These are phyloP conservation scores for Lysandra bellargus DNA, from an alignment of 2,888 invertebrate species.

Conservation along the genomic window DNA sequence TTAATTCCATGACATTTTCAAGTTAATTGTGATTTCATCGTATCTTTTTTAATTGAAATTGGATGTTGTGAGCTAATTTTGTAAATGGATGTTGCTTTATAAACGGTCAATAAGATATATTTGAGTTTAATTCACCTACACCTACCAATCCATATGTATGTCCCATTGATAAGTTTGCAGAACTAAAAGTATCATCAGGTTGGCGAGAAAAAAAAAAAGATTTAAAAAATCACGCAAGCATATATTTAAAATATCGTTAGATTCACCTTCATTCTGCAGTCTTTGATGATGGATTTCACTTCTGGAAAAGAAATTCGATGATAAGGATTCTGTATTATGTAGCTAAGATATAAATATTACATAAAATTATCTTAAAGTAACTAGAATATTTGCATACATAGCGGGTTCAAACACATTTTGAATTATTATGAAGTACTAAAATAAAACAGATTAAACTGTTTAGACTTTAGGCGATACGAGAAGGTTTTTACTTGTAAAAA, in stretches of 20 bases:
- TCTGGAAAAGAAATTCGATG: neutral
- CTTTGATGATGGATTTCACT: neutral
- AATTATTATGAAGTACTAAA: too few relatives aligned
- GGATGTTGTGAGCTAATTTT: constrained; percentile 8
- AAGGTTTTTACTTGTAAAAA: too few relatives aligned
- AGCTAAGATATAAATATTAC: neutral
- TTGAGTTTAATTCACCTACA: neutral
- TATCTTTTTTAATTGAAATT: constrained; percentile 15
- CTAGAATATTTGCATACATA: too few relatives aligned
- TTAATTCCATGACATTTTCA: constrained; percentile 7
- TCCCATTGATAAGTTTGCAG: neutral
- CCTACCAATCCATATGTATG: neutral
- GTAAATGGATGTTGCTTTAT: constrained; percentile 39
- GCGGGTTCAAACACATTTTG: too few relatives aligned
- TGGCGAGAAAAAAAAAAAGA: neutral
- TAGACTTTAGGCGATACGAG: too few relatives aligned
- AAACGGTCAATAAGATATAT: constrained; percentile 26
- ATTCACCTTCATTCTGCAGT: constrained; percentile 1
- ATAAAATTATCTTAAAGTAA: too few relatives aligned
- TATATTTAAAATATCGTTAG: neutral
- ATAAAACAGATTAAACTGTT: too few relatives aligned
- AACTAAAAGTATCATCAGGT: neutral
- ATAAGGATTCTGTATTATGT: neutral
- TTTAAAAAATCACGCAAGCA: neutral
- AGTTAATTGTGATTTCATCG: neutral